phyloP scores from a whole-genome alignment of 2,888 invertebrate species.

The Drosophila aldrichi region DNA sequence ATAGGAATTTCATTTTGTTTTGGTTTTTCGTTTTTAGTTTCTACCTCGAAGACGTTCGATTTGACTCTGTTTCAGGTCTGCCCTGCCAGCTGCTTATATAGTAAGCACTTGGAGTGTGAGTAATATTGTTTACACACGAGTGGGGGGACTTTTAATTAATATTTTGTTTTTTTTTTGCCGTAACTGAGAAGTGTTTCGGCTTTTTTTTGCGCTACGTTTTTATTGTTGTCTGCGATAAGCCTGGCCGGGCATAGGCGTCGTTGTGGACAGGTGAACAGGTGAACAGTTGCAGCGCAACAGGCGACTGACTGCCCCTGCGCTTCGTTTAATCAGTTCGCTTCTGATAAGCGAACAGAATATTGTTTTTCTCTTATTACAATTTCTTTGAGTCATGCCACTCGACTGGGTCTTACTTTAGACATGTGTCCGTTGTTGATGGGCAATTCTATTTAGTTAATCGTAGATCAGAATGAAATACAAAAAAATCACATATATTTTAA shows the following conservation, averaged over 20 bases:
- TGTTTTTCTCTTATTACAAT: conserved; percentile 31
- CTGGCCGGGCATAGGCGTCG: conserved; percentile 4
- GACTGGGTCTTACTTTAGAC: not conserved
- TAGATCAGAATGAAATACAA: conserved; percentile 36
- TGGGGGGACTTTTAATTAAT: conserved; percentile 56
- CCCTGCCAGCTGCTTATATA: conserved; percentile 43
- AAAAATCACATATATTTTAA: conserved; percentile 12
- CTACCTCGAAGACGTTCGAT: conserved; percentile 23
- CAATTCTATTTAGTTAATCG: conserved; percentile 4
- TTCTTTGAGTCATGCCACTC: conserved; percentile 48
- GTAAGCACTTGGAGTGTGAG: conserved; percentile 16
- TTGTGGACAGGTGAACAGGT: conserved; percentile 4
- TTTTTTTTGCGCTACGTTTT: conserved; percentile 24
- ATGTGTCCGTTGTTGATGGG: conserved; percentile 9
- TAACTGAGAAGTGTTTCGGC: conserved; percentile 26
- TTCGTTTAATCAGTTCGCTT: conserved; percentile 22
- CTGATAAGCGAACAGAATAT: conserved; percentile 50
- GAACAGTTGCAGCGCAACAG: not conserved
- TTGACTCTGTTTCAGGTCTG: conserved; percentile 13
- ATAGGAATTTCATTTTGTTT: conserved; percentile 57
- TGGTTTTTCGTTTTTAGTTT: conserved; percentile 1
- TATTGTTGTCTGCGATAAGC: conserved; percentile 38
- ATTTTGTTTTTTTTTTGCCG: conserved; percentile 39
- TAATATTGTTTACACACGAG: conserved; percentile 50
- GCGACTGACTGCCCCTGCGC: not conserved